Evolutionary conservation across 2,797 vertebrate genomes (phyloP), one percentile per base, ranked within the genome.

Genomic region (Paguma larvata): DNA sequence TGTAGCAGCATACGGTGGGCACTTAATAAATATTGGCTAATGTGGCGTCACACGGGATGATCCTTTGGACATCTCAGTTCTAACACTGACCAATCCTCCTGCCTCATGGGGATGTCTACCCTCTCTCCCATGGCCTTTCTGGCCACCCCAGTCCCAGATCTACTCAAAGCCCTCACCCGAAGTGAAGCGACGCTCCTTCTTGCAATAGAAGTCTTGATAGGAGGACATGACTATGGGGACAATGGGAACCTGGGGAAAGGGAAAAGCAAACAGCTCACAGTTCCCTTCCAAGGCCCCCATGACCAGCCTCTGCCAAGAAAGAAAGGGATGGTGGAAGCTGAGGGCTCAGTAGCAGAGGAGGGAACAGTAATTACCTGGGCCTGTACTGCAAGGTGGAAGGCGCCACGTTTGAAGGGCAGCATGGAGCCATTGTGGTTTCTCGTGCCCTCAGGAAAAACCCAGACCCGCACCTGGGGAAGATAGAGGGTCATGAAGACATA

Each of bases 321-420:
- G 72, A 75, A 56, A 48, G 44, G 25, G 12, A 15, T 19, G 51
- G 38, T 21, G 41, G 15, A 51, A 25, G 38, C 9, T 13, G 46
- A 38, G 27, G 3, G 72, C 85, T 56, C 46, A 32, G 51, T 0
- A 27, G 72, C 8, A 25, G 48, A 32, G 34, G 25, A 63, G 2
- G 30, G 21, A 46, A 62, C 5, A 7, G 67, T 62, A 23, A 96
- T 98, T 88, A 99, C 99, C 98, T 99, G 99, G 92, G 99, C 99
- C 98, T 98, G 99, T 34, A 99, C 98, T 8, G 99, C 99, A 56
- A 99, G 98, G 73, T 99, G 99, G 97, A 99, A 99, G 85, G 99
- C 99, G 2, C 99, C 99, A 0, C 99, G 98, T 96, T 99, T 99
- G 98, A 99, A 99, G 78, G 99, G 99, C 97, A 99, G 98, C 98